Percentiles rank a stretch among this genome's conserved stretches.
Conservation (phyloP, 2,113 vertebrate species). For the Solea solea region DNA sequence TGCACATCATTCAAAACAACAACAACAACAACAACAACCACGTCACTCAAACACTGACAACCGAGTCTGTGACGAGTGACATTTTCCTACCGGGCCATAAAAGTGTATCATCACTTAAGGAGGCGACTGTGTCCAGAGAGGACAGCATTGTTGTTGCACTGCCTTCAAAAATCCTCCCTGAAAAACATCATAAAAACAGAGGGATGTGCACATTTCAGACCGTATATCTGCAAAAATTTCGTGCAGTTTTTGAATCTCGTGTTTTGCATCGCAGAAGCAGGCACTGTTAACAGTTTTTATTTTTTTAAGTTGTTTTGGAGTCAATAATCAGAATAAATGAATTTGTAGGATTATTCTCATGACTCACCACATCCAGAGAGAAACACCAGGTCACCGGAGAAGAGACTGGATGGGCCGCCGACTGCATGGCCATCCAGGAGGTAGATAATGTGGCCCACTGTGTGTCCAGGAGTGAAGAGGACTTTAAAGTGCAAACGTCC, state of each 20-base stretch:
- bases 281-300: no score
- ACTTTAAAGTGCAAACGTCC: constrained; percentile 89
- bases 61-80: constrained; percentile 1
- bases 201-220: neutral
- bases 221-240: no score
- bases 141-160: constrained; percentile 91
- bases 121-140: constrained; percentile 88
- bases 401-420: constrained; percentile 87
- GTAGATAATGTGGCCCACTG: constrained; percentile 94
- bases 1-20: neutral
- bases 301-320: no score
- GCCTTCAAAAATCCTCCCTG: constrained; percentile 96
- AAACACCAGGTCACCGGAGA: constrained; percentile 97
- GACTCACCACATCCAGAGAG: constrained; percentile 94
- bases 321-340: no score
- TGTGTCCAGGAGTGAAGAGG: constrained; percentile 93
- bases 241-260: no score
- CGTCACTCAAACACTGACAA: constrained; percentile 11
- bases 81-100: constrained; percentile 91
- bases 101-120: constrained; percentile 88
- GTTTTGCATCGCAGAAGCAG: no score
- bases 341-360: neutral
- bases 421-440: constrained; percentile 87
- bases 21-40: neutral
- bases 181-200: constrained; percentile 21